These are phyloP conservation scores for Uromys caudimaculatus DNA, from an alignment of 2,797 vertebrate genomes.

Conservation along the genomic window DNA sequence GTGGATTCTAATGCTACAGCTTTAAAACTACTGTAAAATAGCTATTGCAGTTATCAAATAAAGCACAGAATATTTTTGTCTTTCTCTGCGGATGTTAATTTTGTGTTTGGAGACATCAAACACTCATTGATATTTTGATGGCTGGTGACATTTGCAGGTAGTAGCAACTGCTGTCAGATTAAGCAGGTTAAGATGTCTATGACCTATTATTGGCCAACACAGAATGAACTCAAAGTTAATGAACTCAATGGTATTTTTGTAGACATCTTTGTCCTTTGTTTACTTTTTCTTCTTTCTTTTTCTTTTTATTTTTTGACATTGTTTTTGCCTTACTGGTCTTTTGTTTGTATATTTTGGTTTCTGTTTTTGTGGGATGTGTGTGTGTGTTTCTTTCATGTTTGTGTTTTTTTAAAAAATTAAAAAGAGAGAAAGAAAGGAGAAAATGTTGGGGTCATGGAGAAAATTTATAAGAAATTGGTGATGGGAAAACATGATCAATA, in stretches of 20 bases:
- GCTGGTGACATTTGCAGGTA: not conserved
- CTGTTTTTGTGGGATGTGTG: not conserved
- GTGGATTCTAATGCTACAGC: not conserved
- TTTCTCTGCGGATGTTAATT: not conserved
- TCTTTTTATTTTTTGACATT: too few relatives aligned
- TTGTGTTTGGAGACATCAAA: conserved; percentile 24
- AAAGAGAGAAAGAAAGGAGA: not conserved
- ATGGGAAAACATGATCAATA: not conserved
- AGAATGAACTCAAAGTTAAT: not conserved
- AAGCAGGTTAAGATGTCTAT: not conserved
- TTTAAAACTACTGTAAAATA: conserved; percentile 17
- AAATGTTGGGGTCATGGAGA: not conserved
- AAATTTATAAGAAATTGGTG: not conserved
- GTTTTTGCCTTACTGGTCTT: not conserved
- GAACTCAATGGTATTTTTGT: not conserved
- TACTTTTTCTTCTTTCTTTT: too few relatives aligned
- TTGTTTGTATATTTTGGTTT: not conserved
- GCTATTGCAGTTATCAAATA: not conserved
- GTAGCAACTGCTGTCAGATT: not conserved
- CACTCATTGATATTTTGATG: not conserved
- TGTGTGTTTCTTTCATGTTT: not conserved
- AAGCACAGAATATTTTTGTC: not conserved
- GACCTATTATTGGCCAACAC: not conserved
- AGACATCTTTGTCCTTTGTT: not conserved
- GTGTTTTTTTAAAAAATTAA: not conserved